Evolutionary conservation across 2,888 invertebrate species (phyloP).

Genomic region (Auanema freiburgensis): DNA sequence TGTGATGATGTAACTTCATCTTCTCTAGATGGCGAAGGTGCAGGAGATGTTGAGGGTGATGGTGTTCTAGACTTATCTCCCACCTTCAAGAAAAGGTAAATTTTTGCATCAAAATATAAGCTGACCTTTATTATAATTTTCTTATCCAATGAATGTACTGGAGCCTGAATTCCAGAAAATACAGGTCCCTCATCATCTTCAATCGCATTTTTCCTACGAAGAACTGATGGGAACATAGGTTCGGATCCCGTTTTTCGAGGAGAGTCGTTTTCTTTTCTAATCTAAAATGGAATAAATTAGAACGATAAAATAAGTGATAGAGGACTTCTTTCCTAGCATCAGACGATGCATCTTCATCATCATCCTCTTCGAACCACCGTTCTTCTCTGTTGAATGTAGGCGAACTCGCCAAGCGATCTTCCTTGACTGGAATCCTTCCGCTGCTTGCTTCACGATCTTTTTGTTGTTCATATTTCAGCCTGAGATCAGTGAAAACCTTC

Average conservation of each 20-base stretch:
- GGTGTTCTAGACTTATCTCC: constrained; percentile 25
- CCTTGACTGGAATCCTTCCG: not conserved
- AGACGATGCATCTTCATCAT: constrained; percentile 39
- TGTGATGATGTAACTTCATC: constrained; percentile 49
- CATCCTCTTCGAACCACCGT: constrained; percentile 59
- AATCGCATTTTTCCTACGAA: constrained; percentile 34
- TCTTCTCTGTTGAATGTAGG: constrained; percentile 39
- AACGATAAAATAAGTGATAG: constrained; percentile 2
- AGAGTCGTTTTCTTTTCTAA: constrained; percentile 12
- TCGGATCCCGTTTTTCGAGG: constrained; percentile 54
- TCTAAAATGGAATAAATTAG: constrained; percentile 3
- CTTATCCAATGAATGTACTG: constrained; percentile 20
- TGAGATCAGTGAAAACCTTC: constrained; percentile 78
- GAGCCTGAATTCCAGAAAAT: constrained; percentile 13
- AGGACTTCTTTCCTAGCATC: constrained; percentile 27
- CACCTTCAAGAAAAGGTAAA: not conserved
- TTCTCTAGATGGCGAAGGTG: constrained; percentile 31
- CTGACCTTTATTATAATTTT: constrained; percentile 46
- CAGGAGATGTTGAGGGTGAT: constrained; percentile 28
- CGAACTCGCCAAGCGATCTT: not conserved
- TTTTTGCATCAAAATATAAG: not conserved
- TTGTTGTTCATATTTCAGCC: constrained; percentile 42
- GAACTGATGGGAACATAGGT: constrained; percentile 55
- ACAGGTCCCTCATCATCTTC: constrained; percentile 40
- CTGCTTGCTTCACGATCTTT: constrained; percentile 32